Evolutionary conservation across 1,140 invertebrate species (phyloP).

Genomic region (Drosophila biarmipes): DNA sequence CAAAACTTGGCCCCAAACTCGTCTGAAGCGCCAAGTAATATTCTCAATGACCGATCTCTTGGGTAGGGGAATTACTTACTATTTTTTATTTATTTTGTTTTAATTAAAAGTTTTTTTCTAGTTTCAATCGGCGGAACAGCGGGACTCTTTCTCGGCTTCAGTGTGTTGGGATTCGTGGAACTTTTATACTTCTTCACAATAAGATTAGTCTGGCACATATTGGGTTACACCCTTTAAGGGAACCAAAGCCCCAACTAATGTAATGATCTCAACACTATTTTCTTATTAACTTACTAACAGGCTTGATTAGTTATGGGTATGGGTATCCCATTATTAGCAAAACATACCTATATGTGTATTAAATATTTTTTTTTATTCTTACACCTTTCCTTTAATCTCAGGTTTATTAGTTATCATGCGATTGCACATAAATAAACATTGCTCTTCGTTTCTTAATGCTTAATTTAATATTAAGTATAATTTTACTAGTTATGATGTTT

Average conservation of each 20-base stretch:
- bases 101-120: conserved; percentile 13
- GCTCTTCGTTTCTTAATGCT: conserved; percentile 25
- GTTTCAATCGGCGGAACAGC: conserved; percentile 89
- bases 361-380: conserved; percentile 26
- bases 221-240: conserved; percentile 64
- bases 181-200: conserved; percentile 88
- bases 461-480: conserved; percentile 11
- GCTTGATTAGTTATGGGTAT: background rate
- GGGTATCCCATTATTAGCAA: background rate
- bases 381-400: background rate
- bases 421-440: background rate
- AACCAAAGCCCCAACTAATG: background rate
- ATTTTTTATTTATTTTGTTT: background rate
- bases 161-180: conserved; percentile 89
- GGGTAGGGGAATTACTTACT: conserved; percentile 35
- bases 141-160: conserved; percentile 89
- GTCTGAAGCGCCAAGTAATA: conserved; percentile 73
- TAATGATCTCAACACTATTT: too few relatives aligned
- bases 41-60: conserved; percentile 81
- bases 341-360: background rate
- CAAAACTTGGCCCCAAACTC: conserved; percentile 62
- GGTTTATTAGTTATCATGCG: background rate
- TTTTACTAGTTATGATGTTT: conserved; percentile 15
- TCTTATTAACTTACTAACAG: background rate
- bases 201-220: conserved; percentile 86